Percentiles rank a stretch among this genome's conserved stretches.
Evolutionary conservation across 2,888 invertebrate genomes (phyloP).

Genomic region (Sminthurides aquaticus): DNA sequence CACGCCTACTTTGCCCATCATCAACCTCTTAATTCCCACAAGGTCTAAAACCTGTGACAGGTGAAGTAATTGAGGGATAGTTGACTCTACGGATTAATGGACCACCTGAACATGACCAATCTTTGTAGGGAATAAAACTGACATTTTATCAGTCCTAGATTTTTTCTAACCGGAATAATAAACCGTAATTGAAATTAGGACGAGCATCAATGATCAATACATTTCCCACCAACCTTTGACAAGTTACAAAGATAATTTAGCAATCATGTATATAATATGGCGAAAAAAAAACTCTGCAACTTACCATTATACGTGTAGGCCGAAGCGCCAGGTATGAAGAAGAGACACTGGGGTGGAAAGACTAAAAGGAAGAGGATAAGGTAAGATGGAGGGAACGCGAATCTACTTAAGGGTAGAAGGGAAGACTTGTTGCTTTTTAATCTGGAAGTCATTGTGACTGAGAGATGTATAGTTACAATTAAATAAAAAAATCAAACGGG

Average conservation of each 20-base stretch:
- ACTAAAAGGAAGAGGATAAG: neutral
- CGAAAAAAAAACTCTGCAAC: neutral
- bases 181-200: neutral
- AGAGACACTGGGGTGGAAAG: neutral
- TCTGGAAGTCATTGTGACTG: neutral
- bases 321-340: neutral
- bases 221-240: neutral
- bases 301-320: conserved; percentile 5
- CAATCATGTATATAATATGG: too few relatives aligned
- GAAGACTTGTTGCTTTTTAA: too few relatives aligned
- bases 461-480: too few relatives aligned
- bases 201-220: neutral
- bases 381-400: neutral
- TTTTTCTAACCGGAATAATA: neutral
- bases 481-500: neutral
- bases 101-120: too few relatives aligned
- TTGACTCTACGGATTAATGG: too few relatives aligned
- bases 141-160: neutral
- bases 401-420: too few relatives aligned
- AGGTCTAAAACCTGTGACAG: too few relatives aligned
- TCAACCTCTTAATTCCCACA: too few relatives aligned
- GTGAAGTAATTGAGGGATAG: too few relatives aligned
- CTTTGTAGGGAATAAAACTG: too few relatives aligned
- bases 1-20: too few relatives aligned
- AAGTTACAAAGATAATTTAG: neutral